phyloP scores from a whole-genome alignment of 2,888 invertebrate genomes.

The Spatulosminthurus flaviceps region DNA sequence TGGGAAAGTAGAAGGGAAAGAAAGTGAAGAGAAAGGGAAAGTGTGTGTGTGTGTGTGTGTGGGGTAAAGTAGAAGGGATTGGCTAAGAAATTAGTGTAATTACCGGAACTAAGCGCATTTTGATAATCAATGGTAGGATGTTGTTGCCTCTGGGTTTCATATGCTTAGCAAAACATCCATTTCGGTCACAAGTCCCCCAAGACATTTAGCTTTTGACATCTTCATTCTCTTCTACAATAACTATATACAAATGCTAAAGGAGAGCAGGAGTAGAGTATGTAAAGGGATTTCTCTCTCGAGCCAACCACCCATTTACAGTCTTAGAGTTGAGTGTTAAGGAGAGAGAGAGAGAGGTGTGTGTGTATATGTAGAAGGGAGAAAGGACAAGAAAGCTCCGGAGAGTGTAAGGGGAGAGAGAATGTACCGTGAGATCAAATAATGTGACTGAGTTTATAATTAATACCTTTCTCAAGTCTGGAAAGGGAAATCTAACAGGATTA shows the following conservation, averaged over 20 bases:
- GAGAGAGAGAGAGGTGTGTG: neutral
- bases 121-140: slow-evolving; percentile 26
- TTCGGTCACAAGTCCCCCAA: neutral
- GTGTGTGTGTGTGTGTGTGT: no score
- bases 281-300: neutral
- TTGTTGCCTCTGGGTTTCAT: neutral
- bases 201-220: no score
- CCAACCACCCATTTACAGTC: neutral
- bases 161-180: slow-evolving; percentile 7
- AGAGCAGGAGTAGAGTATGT: neutral
- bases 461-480: slow-evolving; percentile 33
- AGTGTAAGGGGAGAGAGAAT: neutral
- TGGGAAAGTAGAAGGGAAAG: neutral
- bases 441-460: slow-evolving; percentile 33
- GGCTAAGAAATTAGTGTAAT: slow-evolving; percentile 41
- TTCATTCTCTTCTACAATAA: no score
- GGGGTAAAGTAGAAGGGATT: slow-evolving; percentile 9
- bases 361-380: no score
- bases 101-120: slow-evolving; percentile 41
- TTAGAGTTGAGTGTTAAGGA: neutral
- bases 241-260: no score
- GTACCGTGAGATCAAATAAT: neutral
- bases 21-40: neutral
- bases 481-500: slow-evolving; percentile 41
- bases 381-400: no score